Conservation (phyloP, 2,797 vertebrate species). For the Scleropages formosus region DNA sequence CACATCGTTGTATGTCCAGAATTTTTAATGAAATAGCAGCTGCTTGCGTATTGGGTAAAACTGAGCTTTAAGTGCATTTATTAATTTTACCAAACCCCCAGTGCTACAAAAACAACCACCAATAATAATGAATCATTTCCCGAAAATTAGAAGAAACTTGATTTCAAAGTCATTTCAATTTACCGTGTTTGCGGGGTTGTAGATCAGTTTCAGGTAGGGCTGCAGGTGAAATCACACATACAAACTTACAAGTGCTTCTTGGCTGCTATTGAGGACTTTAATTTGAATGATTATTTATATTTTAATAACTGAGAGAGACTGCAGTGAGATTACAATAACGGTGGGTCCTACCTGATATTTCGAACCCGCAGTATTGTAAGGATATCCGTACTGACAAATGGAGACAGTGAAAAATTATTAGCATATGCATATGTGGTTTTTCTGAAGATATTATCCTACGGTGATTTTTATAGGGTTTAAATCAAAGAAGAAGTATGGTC, state of each 20-base stretch:
- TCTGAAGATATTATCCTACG: background rate
- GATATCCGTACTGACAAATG: constrained; percentile 22
- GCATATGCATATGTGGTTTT: background rate
- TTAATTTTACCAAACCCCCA: too few relatives aligned
- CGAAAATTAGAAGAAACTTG: background rate
- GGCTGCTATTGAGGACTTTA: background rate
- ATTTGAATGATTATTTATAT: background rate
- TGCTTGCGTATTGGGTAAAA: too few relatives aligned
- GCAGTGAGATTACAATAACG: background rate
- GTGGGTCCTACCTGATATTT: constrained; percentile 7
- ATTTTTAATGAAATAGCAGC: too few relatives aligned
- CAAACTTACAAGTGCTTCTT: background rate
- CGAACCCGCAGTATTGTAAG: background rate
- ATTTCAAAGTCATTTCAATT: constrained; percentile 17
- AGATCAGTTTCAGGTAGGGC: constrained; percentile 55
- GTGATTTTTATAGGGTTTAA: background rate
- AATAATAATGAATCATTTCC: background rate
- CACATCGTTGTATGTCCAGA: background rate
- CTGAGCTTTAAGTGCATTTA: too few relatives aligned
- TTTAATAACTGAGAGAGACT: background rate
- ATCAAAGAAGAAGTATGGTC: background rate
- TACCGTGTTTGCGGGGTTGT: constrained; percentile 48
- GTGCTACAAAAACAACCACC: background rate
- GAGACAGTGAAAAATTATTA: background rate
- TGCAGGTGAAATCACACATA: constrained; percentile 24